phyloP scores from a whole-genome alignment of 2,113 vertebrate genomes.

The Mobula hypostoma region DNA sequence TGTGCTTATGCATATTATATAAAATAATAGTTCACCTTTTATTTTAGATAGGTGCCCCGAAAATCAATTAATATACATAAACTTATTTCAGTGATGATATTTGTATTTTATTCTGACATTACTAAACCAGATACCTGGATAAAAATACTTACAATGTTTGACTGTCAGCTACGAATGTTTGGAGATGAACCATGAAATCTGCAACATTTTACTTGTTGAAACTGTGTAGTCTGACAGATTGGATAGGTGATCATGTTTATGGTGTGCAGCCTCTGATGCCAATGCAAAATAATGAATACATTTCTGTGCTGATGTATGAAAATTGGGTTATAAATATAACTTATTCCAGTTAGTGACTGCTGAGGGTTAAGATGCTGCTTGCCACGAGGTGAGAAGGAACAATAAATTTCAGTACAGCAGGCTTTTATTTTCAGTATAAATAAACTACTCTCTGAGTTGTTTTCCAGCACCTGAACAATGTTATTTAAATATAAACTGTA shows the following conservation, averaged over 20 bases:
- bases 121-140: background rate
- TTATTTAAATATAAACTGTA: background rate
- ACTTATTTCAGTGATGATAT: background rate
- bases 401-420: background rate
- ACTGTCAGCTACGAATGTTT: conserved; percentile 11
- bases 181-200: conserved; percentile 20
- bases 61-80: background rate
- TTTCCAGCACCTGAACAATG: background rate
- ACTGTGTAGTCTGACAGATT: background rate
- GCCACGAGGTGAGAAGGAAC: background rate
- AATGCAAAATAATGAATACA: conserved; percentile 13
- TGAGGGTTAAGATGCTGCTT: background rate
- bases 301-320: background rate
- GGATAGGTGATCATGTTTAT: background rate
- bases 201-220: conserved; percentile 6
- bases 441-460: background rate
- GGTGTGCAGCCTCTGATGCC: background rate
- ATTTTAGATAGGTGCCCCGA: no score
- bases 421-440: background rate
- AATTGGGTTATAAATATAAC: background rate
- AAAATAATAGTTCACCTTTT: conserved; percentile 17
- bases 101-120: background rate
- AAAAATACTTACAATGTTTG: background rate
- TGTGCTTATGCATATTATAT: conserved; percentile 1
- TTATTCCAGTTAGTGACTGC: background rate